These are phyloP conservation scores for Nycticryphes semicollaris DNA, from an alignment of 2,113 vertebrate species.

Conservation along the genomic window DNA sequence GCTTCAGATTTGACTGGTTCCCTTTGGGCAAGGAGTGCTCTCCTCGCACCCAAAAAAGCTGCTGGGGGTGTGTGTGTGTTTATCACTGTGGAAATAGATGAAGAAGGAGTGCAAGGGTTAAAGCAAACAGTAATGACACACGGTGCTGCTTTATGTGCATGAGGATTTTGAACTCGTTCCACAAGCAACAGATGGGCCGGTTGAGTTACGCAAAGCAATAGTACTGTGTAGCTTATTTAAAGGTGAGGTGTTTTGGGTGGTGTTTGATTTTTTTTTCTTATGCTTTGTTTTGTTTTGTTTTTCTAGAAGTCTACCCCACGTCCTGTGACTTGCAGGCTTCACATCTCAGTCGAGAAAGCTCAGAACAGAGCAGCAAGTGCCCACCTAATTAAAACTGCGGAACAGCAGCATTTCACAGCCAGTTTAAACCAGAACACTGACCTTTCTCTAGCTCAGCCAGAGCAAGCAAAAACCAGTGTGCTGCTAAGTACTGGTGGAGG, in stretches of 20 bases:
- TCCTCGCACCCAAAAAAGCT: background rate
- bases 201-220: background rate
- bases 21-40: background rate
- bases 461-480: background rate
- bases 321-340: background rate
- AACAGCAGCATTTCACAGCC: background rate
- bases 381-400: background rate
- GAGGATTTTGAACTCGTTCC: background rate
- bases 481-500: background rate
- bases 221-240: background rate
- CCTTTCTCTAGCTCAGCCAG: background rate
- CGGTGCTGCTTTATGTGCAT: background rate
- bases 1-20: background rate
- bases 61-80: rapidly evolving
- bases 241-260: background rate
- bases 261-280: no score
- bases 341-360: background rate
- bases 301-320: background rate
- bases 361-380: background rate
- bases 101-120: background rate
- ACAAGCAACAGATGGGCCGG: background rate
- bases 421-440: background rate
- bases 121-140: background rate
- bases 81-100: no score
- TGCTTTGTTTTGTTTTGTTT: background rate